Percentiles rank a stretch among this genome's conserved stretches.
Conservation (phyloP, 2,888 invertebrate species). For the Ochropleura leucogaster region DNA sequence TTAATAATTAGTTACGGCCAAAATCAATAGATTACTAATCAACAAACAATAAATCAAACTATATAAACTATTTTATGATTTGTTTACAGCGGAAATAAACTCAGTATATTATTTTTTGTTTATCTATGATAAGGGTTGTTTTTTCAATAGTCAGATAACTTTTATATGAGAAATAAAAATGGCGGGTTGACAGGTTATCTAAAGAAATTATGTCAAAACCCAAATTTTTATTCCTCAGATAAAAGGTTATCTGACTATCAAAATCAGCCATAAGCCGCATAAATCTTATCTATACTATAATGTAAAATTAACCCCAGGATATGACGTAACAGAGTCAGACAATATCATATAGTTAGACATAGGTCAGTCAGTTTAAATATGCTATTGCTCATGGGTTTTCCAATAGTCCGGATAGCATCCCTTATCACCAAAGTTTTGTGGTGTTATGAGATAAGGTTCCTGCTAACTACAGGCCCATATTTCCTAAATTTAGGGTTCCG, state of each 20-base stretch:
- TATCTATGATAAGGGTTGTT: too few species aligned
- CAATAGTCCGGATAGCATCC: not conserved
- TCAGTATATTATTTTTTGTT: too few species aligned
- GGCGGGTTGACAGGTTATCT: too few species aligned
- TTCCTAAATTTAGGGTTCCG: too few species aligned
- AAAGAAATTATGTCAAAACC: too few species aligned
- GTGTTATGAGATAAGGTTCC: not conserved
- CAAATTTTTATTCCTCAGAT: too few species aligned
- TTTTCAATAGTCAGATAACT: too few species aligned
- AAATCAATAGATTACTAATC: conserved; percentile 14
- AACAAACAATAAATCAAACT: not conserved
- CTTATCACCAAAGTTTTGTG: not conserved
- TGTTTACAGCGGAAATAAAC: conserved; percentile 3
- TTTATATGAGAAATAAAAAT: too few species aligned
- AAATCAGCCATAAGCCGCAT: too few species aligned
- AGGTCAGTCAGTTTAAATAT: not conserved
- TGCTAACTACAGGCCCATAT: not conserved
- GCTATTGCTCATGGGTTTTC: not conserved
- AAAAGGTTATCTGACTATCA: too few species aligned
- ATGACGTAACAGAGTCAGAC: not conserved
- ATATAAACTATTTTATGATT: conserved; percentile 2
- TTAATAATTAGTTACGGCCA: not conserved
- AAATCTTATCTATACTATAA: not conserved
- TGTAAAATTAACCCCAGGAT: not conserved
- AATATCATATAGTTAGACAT: not conserved